phyloP scores from a whole-genome alignment of 2,888 invertebrate genomes.

The Sipha maydis region DNA sequence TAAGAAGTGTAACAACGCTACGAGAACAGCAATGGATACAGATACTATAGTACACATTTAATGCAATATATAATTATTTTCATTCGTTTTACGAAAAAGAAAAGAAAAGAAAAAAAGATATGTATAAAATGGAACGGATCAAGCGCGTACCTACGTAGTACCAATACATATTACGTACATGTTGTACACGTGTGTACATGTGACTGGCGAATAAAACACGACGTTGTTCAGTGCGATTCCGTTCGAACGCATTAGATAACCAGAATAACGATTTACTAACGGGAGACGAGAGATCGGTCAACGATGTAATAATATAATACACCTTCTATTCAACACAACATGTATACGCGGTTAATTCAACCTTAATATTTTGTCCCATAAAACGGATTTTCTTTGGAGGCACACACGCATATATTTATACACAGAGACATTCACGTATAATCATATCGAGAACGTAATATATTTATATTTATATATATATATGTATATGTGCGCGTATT shows the following conservation, averaged over 20 bases:
- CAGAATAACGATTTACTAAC: background rate
- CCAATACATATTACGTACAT: no score
- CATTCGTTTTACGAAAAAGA: no score
- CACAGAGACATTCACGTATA: background rate
- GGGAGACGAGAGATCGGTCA: background rate
- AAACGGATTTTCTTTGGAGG: background rate
- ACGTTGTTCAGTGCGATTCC: background rate
- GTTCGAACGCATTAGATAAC: background rate
- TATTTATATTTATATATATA: no score
- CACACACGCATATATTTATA: background rate
- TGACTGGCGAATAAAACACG: background rate
- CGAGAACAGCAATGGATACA: no score
- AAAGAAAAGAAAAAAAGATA: no score
- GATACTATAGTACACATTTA: no score
- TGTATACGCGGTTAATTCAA: background rate
- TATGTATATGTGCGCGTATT: background rate
- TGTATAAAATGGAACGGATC: background rate
- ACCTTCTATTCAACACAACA: background rate
- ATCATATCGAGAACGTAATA: background rate
- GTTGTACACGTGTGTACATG: background rate
- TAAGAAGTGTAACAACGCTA: no score
- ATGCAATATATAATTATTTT: no score
- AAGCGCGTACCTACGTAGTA: no score
- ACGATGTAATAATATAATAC: background rate
- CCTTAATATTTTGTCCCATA: background rate